phyloP scores from a whole-genome alignment of 1,140 invertebrate species.

The Brachionus plicatilis region DNA sequence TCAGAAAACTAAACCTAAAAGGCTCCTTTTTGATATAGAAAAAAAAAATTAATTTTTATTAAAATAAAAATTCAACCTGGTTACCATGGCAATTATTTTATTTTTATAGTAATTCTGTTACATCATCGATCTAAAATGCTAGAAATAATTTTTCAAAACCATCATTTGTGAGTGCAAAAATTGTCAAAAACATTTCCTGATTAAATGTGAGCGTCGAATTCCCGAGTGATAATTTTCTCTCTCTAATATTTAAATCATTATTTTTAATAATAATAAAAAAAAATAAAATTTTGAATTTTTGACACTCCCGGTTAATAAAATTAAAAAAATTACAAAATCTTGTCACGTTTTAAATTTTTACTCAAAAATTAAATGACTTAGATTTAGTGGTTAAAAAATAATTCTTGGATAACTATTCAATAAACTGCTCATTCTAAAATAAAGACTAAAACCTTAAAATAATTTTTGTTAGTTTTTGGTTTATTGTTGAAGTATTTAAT shows the following conservation, averaged over 20 bases:
- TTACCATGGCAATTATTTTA: background rate
- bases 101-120: background rate
- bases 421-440: background rate
- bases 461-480: background rate
- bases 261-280: background rate
- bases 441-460: background rate
- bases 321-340: background rate
- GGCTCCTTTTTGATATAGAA: background rate
- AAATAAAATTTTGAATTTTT: background rate
- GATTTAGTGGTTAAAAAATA: background rate
- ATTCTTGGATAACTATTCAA: background rate
- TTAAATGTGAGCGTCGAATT: background rate
- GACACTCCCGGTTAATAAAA: background rate
- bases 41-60: background rate
- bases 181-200: background rate
- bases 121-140: background rate
- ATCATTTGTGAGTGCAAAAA: background rate
- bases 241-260: background rate
- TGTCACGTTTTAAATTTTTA: background rate
- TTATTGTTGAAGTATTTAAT: conserved; percentile 10
- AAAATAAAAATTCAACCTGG: conserved; percentile 28
- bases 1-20: background rate
- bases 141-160: background rate
- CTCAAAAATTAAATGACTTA: background rate
- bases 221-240: background rate